Evolutionary conservation across 2,797 vertebrate species (phyloP).

Genomic region (Molothrus ater): DNA sequence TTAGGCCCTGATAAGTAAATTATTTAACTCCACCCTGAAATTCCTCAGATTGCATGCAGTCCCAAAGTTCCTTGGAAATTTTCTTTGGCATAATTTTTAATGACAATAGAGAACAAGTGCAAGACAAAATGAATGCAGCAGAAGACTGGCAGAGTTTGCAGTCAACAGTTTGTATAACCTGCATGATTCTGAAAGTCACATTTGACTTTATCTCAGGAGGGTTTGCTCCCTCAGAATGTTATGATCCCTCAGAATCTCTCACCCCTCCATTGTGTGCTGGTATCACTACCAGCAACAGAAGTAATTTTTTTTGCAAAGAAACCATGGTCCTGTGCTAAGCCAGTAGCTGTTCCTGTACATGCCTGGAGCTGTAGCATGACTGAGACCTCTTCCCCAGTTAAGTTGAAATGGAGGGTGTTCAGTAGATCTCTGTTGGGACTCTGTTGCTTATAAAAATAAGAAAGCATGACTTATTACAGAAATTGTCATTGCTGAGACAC

Average conservation of each 20-base stretch:
- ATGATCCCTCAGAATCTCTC: not conserved
- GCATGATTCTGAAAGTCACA: not conserved
- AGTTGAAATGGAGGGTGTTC: not conserved
- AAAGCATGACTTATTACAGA: not conserved
- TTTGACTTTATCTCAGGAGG: not conserved
- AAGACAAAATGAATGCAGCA: not conserved
- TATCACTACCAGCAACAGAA: not conserved
- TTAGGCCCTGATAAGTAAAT: not conserved
- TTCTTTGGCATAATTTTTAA: not conserved
- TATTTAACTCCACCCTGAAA: not conserved
- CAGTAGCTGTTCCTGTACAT: not conserved
- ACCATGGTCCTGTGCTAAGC: not conserved
- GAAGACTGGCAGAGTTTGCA: not conserved
- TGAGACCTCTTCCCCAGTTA: not conserved
- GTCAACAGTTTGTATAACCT: not conserved
- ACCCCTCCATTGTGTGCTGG: not conserved
- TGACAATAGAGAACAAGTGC: not conserved
- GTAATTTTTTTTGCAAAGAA: not conserved
- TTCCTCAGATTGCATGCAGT: not conserved
- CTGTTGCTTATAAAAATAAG: not conserved
- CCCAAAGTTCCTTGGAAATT: not conserved
- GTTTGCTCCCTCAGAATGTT: not conserved
- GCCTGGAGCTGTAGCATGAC: not conserved
- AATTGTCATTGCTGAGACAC: not conserved
- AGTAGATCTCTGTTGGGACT: not conserved